Evolutionary conservation across 2,797 vertebrate species (phyloP).

Genomic region (Columba guinea): DNA sequence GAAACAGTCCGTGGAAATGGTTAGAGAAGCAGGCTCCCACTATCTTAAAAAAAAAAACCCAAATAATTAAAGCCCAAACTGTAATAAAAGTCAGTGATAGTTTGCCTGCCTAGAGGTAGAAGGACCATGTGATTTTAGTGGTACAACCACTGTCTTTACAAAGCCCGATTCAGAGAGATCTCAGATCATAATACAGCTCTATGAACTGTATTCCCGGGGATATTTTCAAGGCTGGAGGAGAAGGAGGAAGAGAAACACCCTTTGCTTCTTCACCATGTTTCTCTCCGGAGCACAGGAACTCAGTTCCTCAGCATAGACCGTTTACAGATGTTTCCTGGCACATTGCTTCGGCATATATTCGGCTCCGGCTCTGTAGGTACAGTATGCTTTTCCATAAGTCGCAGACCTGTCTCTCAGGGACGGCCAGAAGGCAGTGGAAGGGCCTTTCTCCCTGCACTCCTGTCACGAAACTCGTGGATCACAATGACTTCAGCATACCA

Average conservation of each 20-base stretch:
- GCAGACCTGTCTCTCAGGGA: neutral
- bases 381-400: neutral
- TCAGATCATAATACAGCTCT: neutral
- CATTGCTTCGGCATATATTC: accelerated
- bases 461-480: neutral
- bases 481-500: neutral
- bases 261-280: neutral
- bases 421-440: neutral
- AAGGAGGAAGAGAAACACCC: neutral
- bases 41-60: neutral
- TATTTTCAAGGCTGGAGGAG: neutral
- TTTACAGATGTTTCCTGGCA: neutral
- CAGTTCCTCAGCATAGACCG: neutral
- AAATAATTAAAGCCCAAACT: neutral
- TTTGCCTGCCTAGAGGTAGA: neutral
- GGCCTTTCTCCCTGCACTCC: neutral
- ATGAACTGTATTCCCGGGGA: neutral
- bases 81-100: neutral
- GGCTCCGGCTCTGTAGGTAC: neutral
- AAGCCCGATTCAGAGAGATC: neutral
- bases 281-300: neutral
- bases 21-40: neutral
- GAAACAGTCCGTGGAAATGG: neutral
- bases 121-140: neutral
- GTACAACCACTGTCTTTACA: neutral